Conservation (phyloP, 2,888 invertebrate genomes). For the Allophyes oxyacanthae region DNA sequence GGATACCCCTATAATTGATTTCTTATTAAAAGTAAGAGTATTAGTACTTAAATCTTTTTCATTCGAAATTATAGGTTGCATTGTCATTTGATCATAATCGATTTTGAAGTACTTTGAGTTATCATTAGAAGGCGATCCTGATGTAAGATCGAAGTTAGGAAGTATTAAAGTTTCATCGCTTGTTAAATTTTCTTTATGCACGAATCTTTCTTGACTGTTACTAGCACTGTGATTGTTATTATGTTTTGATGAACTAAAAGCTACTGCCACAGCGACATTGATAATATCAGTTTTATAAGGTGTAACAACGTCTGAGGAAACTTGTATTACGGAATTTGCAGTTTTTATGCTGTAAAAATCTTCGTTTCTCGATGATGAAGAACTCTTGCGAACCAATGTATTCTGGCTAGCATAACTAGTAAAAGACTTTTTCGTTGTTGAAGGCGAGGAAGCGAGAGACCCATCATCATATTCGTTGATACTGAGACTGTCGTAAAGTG, state of each 20-base stretch:
- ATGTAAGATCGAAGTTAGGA: conserved; percentile 41
- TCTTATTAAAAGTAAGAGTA: conserved; percentile 53
- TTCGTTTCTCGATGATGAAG: conserved; percentile 47
- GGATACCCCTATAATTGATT: conserved; percentile 25
- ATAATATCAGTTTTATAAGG: conserved; percentile 67
- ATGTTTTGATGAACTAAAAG: conserved; percentile 49
- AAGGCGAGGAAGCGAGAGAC: conserved; percentile 53
- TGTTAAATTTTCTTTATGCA: conserved; percentile 27
- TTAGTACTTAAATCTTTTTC: conserved; percentile 52
- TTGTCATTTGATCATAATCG: conserved; percentile 5
- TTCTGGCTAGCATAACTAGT: conserved; percentile 64
- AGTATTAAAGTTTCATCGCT: conserved; percentile 31
- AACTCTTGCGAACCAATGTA: conserved; percentile 63
- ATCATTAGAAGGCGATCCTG: conserved; percentile 42
- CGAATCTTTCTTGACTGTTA: conserved; percentile 57
- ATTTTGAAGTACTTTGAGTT: conserved; percentile 11
- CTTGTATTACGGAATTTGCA: conserved; percentile 48
- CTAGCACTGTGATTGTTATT: conserved; percentile 9
- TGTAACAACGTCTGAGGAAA: conserved; percentile 31
- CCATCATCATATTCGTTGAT: conserved; percentile 43
- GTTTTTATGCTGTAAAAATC: conserved; percentile 39
- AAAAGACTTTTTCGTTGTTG: conserved; percentile 54
- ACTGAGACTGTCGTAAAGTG: conserved; percentile 25
- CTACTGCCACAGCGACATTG: conserved; percentile 70
- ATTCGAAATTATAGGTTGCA: conserved; percentile 16